These are phyloP conservation scores for Adelges cooleyi DNA, from an alignment of 1,140 invertebrate species.

Conservation along the genomic window DNA sequence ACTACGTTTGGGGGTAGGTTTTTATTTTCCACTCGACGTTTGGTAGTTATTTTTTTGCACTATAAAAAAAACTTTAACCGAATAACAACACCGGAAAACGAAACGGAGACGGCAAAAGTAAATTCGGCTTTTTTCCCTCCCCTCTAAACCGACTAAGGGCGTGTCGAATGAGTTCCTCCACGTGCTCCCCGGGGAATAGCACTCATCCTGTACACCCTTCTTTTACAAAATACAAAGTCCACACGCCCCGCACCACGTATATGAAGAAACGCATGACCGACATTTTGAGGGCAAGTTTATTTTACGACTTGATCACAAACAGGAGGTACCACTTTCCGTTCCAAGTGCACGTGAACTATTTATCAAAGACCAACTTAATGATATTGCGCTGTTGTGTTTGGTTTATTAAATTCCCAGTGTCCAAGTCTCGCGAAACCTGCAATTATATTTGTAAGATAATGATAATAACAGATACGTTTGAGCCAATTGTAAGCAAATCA, in stretches of 20 bases:
- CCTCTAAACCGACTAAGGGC: neutral
- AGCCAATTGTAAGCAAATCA: no score
- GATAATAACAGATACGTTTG: no score
- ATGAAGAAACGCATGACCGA: neutral
- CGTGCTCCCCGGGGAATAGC: neutral
- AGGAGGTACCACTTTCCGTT: neutral
- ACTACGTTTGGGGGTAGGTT: no score
- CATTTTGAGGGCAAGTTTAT: neutral
- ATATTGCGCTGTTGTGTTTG: no score
- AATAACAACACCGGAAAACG: conserved; percentile 1
- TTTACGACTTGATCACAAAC: conserved; percentile 17
- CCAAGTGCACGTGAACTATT: neutral
- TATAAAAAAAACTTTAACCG: conserved; percentile 1
- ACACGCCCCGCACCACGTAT: neutral
- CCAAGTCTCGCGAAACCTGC: no score
- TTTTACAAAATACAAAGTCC: no score
- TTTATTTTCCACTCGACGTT: no score
- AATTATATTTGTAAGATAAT: no score
- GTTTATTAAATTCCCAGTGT: no score
- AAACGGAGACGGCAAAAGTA: neutral
- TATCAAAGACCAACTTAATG: no score
- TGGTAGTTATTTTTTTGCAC: neutral
- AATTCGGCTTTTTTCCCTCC: neutral
- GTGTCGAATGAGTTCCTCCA: conserved; percentile 8
- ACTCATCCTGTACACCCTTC: conserved; percentile 1